Conservation (phyloP, 2,888 invertebrate genomes). For the Pantelozetes paolii region DNA sequence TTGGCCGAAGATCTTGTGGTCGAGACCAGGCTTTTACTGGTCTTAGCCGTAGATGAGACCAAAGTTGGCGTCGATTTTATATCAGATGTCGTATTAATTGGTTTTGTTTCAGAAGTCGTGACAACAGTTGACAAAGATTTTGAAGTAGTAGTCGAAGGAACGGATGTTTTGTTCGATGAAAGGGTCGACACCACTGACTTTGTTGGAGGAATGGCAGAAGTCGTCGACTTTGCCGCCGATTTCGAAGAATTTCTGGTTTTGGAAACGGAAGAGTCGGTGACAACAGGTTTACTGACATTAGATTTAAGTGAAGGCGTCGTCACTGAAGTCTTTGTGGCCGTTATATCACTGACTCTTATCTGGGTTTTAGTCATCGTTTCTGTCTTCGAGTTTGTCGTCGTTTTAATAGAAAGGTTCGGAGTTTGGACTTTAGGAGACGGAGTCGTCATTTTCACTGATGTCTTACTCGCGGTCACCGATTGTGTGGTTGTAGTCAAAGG, state of each 20-base stretch:
- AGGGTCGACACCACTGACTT: background rate
- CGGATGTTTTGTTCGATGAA: background rate
- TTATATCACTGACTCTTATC: slow-evolving; percentile 32
- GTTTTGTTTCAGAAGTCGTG: background rate
- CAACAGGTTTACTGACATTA: background rate
- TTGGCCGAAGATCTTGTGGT: no score
- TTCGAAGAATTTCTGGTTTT: background rate
- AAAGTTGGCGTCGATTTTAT: no score
- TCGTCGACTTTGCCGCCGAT: background rate
- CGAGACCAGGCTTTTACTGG: no score
- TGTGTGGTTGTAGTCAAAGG: background rate
- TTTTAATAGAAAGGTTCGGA: slow-evolving; percentile 9
- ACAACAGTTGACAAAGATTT: background rate
- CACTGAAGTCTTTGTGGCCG: background rate
- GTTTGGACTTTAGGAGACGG: slow-evolving; percentile 3
- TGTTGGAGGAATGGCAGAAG: background rate
- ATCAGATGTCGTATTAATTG: no score
- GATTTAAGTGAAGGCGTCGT: background rate
- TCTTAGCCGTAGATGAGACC: no score
- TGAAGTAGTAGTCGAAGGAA: background rate
- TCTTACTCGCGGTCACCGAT: background rate
- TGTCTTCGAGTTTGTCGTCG: background rate
- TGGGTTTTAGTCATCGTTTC: background rate
- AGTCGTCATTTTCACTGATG: background rate
- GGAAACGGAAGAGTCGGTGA: background rate